These are phyloP conservation scores for Pseudomugil tenellus DNA, from an alignment of 2,797 vertebrate species.

Conservation along the genomic window DNA sequence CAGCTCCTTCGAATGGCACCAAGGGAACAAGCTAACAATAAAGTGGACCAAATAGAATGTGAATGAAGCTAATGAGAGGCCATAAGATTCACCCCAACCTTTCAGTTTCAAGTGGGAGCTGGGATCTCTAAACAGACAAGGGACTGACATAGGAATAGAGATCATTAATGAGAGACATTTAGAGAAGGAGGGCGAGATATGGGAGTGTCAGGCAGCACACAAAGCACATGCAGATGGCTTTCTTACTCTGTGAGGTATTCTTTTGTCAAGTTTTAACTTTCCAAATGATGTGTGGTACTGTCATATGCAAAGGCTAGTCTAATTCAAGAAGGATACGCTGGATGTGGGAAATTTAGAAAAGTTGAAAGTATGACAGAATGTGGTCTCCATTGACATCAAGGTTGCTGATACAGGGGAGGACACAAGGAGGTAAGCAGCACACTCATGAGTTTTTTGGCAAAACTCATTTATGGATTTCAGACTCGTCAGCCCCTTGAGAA, in stretches of 20 bases:
- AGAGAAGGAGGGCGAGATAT: slow-evolving; percentile 59
- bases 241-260: slow-evolving; percentile 38
- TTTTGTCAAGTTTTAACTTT: slow-evolving; percentile 35
- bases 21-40: slow-evolving; percentile 82
- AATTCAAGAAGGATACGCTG: slow-evolving; percentile 4
- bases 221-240: slow-evolving; percentile 49
- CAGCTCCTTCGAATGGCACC: slow-evolving; percentile 58
- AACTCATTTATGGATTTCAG: slow-evolving; percentile 79
- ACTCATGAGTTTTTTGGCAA: slow-evolving; percentile 63
- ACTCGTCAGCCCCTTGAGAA: slow-evolving; percentile 71
- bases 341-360: slow-evolving; percentile 11
- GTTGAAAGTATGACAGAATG: slow-evolving; percentile 20
- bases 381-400: slow-evolving; percentile 17
- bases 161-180: slow-evolving; percentile 76
- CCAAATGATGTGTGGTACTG: slow-evolving; percentile 18
- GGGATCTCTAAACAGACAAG: slow-evolving; percentile 68
- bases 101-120: slow-evolving; percentile 79
- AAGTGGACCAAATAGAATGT: slow-evolving; percentile 71
- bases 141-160: slow-evolving; percentile 60
- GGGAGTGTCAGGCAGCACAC: slow-evolving; percentile 54
- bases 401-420: slow-evolving; percentile 38
- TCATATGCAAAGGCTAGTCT: slow-evolving; percentile 32
- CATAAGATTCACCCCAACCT: slow-evolving; percentile 82
- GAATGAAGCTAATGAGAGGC: slow-evolving; percentile 82
- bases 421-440: slow-evolving; percentile 31